Percentiles rank a stretch among this genome's conserved stretches.
These are phyloP conservation scores for Anthonomus grandis DNA, from an alignment of 1,140 invertebrate genomes.

Conservation along the genomic window DNA sequence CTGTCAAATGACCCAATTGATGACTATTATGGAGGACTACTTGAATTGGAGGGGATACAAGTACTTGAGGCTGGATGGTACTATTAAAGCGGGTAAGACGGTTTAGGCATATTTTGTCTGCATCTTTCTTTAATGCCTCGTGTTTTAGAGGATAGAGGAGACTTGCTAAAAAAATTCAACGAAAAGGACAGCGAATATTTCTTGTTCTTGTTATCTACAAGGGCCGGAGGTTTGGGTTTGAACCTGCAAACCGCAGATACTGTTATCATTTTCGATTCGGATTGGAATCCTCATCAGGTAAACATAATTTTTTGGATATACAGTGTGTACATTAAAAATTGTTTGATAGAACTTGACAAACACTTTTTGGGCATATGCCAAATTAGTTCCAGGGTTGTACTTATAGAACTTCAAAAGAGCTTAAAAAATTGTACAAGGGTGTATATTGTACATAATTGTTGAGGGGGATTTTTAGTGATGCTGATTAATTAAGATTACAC, in stretches of 20 bases:
- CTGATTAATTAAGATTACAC: no score
- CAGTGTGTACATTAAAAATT: no score
- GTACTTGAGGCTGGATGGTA: constrained; percentile 83
- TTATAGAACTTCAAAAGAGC: no score
- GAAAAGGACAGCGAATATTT: constrained; percentile 88
- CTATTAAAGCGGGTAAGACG: constrained; percentile 75
- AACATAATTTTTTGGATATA: no score
- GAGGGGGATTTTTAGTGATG: no score
- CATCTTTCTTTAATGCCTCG: background rate
- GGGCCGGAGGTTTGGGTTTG: constrained; percentile 94
- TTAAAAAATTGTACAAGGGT: no score
- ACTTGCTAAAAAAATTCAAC: constrained; percentile 91
- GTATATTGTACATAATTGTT: no score
- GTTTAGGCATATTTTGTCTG: background rate
- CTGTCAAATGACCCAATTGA: constrained; percentile 99
- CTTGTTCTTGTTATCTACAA: constrained; percentile 92
- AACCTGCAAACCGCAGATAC: constrained; percentile 99
- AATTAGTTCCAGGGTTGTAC: no score
- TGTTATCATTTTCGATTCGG: constrained; percentile 98
- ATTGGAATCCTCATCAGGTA: constrained; percentile 99
- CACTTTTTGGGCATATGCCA: no score
- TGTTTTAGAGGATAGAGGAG: constrained; percentile 84
- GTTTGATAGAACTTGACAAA: no score
- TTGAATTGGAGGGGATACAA: constrained; percentile 81
- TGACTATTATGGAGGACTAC: constrained; percentile 99